Evolutionary conservation across 1,140 invertebrate species (phyloP).

Genomic region (Drosophila melanogaster): Release_6_plus_ISO1_MT NT_033777.3:16906501-16907000

Average conservation of each 20-base stretch:
- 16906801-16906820: constrained; percentile 81
- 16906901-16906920: constrained; percentile 16
- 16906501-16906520: constrained; percentile 25
- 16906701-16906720: constrained; percentile 33
- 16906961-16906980: constrained; percentile 75
- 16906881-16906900: constrained; percentile 50
- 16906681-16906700: constrained; percentile 54
- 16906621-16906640: background rate
- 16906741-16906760: constrained; percentile 82
- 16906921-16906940: constrained; percentile 1
- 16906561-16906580: constrained; percentile 7
- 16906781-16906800: constrained; percentile 82
- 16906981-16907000: constrained; percentile 54
- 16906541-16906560: constrained; percentile 34
- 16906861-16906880: constrained; percentile 48
- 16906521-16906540: constrained; percentile 17
- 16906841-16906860: constrained; percentile 61
- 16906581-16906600: background rate
- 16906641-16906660: constrained; percentile 60
- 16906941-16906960: constrained; percentile 60
- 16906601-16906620: background rate
- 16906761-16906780: constrained; percentile 77
- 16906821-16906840: constrained; percentile 83
- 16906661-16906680: constrained; percentile 81
- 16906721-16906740: constrained; percentile 76